Percentiles rank a stretch among this genome's conserved stretches.
Evolutionary conservation across 2,797 vertebrate species (phyloP).

Genomic region (Cossypha caffra): DNA sequence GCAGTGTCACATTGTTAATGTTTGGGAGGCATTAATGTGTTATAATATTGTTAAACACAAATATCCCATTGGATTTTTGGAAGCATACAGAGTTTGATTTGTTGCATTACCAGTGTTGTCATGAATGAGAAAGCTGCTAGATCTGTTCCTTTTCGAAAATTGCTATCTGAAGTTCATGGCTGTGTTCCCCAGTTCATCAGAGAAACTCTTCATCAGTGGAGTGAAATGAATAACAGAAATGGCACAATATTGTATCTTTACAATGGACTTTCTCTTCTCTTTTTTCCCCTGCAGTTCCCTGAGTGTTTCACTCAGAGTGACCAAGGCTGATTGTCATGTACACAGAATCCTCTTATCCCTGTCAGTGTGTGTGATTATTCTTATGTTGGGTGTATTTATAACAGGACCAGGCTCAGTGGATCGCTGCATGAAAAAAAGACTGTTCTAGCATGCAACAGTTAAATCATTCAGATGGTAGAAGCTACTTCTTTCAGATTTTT

Average conservation of each 20-base stretch:
- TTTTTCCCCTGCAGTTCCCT: background rate
- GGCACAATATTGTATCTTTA: background rate
- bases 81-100: background rate
- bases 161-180: accelerated
- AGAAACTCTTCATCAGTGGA: background rate
- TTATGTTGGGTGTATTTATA: background rate
- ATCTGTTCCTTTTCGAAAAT: background rate
- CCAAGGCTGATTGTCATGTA: background rate
- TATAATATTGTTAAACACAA: background rate
- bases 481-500: background rate
- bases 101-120: background rate
- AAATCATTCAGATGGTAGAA: background rate
- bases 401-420: background rate
- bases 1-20: background rate
- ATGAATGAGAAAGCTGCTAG: background rate
- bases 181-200: background rate
- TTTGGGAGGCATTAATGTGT: background rate
- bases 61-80: background rate
- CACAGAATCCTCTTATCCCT: background rate
- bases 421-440: background rate
- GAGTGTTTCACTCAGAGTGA: background rate
- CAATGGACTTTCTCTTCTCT: background rate
- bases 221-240: background rate
- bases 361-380: background rate
- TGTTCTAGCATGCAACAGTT: background rate